Base-by-base conservation (phyloP, 2,797 vertebrate species). In the Alectoris magna region DNA sequence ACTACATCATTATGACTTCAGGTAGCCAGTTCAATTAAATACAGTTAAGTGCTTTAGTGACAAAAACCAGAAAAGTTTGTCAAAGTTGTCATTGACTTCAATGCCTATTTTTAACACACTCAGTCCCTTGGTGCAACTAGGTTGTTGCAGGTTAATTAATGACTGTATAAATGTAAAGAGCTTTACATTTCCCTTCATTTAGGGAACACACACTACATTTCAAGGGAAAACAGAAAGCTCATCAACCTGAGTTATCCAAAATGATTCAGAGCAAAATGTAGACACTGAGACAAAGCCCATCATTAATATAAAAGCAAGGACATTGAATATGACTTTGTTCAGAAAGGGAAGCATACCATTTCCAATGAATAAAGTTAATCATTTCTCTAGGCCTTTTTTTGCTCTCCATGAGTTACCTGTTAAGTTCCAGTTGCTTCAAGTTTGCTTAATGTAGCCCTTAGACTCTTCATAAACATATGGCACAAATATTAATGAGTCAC, bases 391-490 rank as follows among this genome's bases (percentile, higher is more conserved):
- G n/a, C 26, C 34, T 56, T 66, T 87, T 81, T 81, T 82, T 19
- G 11, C 14, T 21, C 67, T 84, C 43, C 43, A 27, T 36, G 48
- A 91, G 83, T 90, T 96, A 95, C 92, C 95, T 96, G 93, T 90
- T 87, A 90, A 92, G 75, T 63, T 62, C 38, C 81, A 93, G 84
- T 95, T 93, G 60, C 55, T 95, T 92, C 66, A 93, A 87, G 67
- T 94, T 90, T 90, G 62, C 39, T 93, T 95, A 93, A 91, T 94
- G 71, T 80, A 93, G 83, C 49, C 68, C 75, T 95, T 92, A 80
- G 84, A 93, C 80, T 84, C 93, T 90, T 95, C 94, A 96, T 96
- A 96, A 96, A 92, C 80, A 93, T 95, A 96, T 94, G 93, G 92
- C 46, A 91, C 88, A 95, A 82, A 91, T 96, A 96, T 95, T 96